Conservation (phyloP, 1,140 invertebrate species). For the Eulimnadia texana region DNA sequence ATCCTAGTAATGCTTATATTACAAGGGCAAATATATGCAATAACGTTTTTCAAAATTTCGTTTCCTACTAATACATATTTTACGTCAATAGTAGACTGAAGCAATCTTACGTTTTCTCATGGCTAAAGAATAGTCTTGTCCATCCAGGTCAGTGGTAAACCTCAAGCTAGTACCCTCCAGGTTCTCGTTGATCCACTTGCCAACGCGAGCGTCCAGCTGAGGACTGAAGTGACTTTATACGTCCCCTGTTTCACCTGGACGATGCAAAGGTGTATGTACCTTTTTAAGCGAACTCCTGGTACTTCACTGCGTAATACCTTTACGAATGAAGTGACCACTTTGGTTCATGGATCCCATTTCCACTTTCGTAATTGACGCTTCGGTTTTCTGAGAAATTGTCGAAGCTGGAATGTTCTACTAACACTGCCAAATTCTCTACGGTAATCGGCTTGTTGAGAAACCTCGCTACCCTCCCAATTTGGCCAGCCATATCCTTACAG, state of each 20-base stretch:
- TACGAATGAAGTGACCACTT: not conserved
- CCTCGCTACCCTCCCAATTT: not conserved
- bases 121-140: not conserved
- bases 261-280: not conserved
- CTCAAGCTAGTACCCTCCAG: not conserved
- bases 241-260: not conserved
- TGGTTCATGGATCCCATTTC: not conserved
- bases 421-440: not conserved
- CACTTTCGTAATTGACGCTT: not conserved
- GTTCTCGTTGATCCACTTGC: not conserved
- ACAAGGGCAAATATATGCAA: no score
- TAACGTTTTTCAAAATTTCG: no score
- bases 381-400: not conserved
- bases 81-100: no score
- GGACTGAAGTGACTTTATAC: not conserved
- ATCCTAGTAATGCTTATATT: no score
- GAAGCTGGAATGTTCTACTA: not conserved
- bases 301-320: not conserved
- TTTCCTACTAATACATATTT: no score
- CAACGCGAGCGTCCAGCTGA: not conserved
- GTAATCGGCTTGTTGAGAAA: not conserved
- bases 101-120: no score
- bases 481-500: no score
- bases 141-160: not conserved
- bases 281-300: not conserved